Percentiles rank a stretch among this genome's conserved stretches.
Conservation (phyloP, 2,113 vertebrate species). For the Xyliphius kryptos region DNA sequence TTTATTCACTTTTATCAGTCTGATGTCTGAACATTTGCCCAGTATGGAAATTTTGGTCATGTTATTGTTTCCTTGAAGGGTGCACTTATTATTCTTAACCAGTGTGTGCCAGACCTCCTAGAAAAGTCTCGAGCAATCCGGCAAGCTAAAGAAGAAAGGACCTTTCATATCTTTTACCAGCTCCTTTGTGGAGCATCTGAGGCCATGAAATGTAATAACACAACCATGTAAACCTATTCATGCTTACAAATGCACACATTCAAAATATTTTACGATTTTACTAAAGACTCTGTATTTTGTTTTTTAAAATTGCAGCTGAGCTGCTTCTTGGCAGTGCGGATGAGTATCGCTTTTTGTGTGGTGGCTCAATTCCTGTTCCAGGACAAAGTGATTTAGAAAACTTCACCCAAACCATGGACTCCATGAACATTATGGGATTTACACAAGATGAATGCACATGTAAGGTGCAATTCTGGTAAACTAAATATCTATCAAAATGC, state of each 20-base stretch:
- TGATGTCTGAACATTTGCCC: too few species aligned
- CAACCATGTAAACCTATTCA: too few species aligned
- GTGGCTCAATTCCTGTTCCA: constrained; percentile 69
- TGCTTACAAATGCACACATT: background rate
- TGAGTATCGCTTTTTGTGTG: constrained; percentile 78
- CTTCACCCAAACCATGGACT: constrained; percentile 86
- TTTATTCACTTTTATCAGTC: background rate
- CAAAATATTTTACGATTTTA: background rate
- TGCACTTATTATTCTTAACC: constrained; percentile 52
- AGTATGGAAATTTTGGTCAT: too few species aligned
- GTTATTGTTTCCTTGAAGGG: background rate
- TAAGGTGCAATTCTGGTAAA: too few species aligned
- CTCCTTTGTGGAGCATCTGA: constrained; percentile 73
- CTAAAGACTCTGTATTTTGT: background rate
- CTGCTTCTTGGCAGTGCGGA: constrained; percentile 73
- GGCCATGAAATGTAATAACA: constrained; percentile 62
- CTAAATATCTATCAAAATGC: too few species aligned
- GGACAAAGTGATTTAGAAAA: constrained; percentile 81
- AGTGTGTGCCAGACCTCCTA: constrained; percentile 69
- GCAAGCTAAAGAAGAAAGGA: constrained; percentile 83
- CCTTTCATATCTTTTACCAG: constrained; percentile 90
- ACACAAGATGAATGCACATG: constrained; percentile 73
- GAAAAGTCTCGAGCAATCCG: constrained; percentile 85
- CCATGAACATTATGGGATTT: constrained; percentile 83
- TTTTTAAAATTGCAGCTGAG: constrained; percentile 57